Evolutionary conservation across 2,113 vertebrate genomes (phyloP).

Genomic region (Brienomyrus brachyistius): DNA sequence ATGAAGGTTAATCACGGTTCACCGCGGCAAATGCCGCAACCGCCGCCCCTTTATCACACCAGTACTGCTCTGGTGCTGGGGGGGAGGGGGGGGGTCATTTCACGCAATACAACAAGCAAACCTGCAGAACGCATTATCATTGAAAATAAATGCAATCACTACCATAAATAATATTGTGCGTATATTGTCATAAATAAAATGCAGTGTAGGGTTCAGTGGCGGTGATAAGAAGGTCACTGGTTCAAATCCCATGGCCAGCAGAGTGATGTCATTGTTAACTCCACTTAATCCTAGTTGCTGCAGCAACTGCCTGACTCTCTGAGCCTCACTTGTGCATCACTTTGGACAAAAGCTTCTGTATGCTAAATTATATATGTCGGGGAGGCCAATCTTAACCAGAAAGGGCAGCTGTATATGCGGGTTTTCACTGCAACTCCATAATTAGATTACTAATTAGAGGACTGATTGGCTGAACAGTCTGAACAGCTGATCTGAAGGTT

Average conservation of each 20-base stretch:
- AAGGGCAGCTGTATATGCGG: too few relatives aligned
- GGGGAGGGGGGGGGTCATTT: not conserved
- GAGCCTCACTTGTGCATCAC: not conserved
- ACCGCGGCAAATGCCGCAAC: slow-evolving; percentile 35
- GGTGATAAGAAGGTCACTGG: not conserved
- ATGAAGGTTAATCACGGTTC: slow-evolving; percentile 51
- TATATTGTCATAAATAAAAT: not conserved
- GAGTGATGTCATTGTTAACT: not conserved
- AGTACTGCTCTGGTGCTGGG: not conserved
- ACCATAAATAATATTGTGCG: not conserved
- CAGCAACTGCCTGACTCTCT: not conserved
- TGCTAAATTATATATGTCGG: not conserved
- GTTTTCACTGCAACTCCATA: too few relatives aligned
- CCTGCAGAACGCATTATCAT: not conserved
- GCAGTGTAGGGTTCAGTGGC: not conserved
- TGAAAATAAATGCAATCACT: not conserved
- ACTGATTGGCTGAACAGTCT: too few relatives aligned
- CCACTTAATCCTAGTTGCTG: not conserved
- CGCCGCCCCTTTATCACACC: slow-evolving; percentile 3
- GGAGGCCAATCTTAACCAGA: too few relatives aligned
- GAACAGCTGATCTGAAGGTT: too few relatives aligned
- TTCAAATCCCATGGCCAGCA: not conserved
- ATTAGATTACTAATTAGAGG: too few relatives aligned
- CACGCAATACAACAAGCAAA: not conserved
- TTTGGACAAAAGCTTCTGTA: not conserved